Base-by-base conservation (phyloP, 2,888 invertebrate genomes). In the Archips xylosteana region DNA sequence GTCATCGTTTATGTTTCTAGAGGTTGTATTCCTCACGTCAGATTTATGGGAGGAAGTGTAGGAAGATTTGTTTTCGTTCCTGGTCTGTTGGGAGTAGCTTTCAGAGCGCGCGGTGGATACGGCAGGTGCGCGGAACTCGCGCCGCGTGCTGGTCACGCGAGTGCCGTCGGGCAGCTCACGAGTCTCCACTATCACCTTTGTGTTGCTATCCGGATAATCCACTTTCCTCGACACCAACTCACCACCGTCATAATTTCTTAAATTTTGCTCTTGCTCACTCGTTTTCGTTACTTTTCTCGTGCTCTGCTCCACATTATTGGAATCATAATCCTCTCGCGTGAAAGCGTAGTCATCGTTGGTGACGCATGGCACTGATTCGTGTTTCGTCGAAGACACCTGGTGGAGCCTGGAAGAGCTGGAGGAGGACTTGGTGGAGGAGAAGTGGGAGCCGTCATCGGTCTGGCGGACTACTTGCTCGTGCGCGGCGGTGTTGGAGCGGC, bases 111-210 rank as follows among this genome's bases (percentile, higher is more conserved):
- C 87, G 71, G 83, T 88, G 62, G 92, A 89, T 15, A 86, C 86
- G 6, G 78, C 77, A 0, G 93, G 92, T 4, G 82, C 90, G n/a
- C 91, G 89, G 49, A 96, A 96, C 83, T 96, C 96, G 51, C 96
- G 95, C 60, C 95, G 95, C 32, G 96, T 96, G 75, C 96, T 96
- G n/a, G 96, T 96, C 0, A 96, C 95, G 59, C 95, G 95, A 2
- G 96, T 96, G 15, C 96, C 97, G 81, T 96, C 96, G 0, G 96
- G 95, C 59, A 96, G 87, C 64, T 95, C 95, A 78, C 96, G 95
- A 0, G 96, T 96, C 80, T 97, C 96, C 13, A 96, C 96, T 8
- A 96, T 95, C 76, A 96, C 95, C 89, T 96, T 95, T 60, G 96
- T 96, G 86, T 95, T 95, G 74, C 96, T 95, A 84, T 96, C 96